These are phyloP conservation scores for Cataglyphis albicans DNA, from an alignment of 2,888 invertebrate species.

Conservation along the genomic window DNA sequence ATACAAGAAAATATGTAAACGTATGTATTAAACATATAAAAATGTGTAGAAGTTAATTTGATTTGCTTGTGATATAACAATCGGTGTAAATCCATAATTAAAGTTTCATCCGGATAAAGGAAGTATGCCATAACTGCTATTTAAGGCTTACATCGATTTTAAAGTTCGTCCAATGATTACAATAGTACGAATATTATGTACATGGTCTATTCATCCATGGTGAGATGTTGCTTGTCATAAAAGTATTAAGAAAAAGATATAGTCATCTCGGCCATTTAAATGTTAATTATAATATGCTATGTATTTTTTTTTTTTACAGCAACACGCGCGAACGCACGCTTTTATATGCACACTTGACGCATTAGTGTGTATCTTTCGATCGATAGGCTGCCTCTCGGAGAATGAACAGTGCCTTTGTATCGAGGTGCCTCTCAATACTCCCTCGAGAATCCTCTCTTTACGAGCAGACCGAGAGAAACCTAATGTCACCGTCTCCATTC, in stretches of 20 bases:
- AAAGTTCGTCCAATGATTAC: slow-evolving; percentile 14
- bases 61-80: not conserved
- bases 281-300: slow-evolving; percentile 21
- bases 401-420: slow-evolving; percentile 51
- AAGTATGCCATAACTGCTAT: slow-evolving; percentile 31
- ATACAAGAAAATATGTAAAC: not conserved
- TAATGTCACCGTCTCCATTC: slow-evolving; percentile 65
- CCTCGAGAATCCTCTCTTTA: slow-evolving; percentile 32
- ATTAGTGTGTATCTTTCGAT: slow-evolving; percentile 13
- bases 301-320: not conserved
- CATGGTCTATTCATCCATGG: slow-evolving; percentile 14
- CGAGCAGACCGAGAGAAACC: slow-evolving; percentile 37
- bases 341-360: not conserved
- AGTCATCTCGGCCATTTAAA: slow-evolving; percentile 22
- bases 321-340: not conserved
- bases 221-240: not conserved
- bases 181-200: slow-evolving; percentile 4
- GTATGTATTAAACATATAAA: not conserved
- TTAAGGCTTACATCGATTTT: slow-evolving; percentile 39
- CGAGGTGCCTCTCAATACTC: slow-evolving; percentile 34
- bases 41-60: not conserved
- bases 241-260: not conserved
- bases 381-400: slow-evolving; percentile 23
- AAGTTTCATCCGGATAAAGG: not conserved
- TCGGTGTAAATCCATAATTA: slow-evolving; percentile 4